phyloP scores from a whole-genome alignment of 92 coral and sea anemone genomes.

The Phenganax subtilis region DNA sequence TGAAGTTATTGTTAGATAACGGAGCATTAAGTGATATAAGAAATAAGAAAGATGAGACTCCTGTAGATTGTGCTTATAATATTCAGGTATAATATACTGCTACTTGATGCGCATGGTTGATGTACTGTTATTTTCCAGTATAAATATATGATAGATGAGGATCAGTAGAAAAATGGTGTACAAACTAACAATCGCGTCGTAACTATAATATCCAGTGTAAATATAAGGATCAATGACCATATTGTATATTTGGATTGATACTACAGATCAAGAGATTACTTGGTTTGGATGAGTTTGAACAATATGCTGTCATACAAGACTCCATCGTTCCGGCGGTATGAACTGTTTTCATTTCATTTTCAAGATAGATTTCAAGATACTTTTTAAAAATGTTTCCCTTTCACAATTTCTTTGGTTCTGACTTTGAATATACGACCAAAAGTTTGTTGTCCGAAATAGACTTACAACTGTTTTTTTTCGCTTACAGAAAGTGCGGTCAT shows the following conservation, averaged over 20 bases:
- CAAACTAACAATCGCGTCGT: no score
- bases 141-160: no score
- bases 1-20: conserved; percentile 64
- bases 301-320: conserved; percentile 16
- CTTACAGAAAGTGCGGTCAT: conserved; percentile 30
- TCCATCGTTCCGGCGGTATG: conserved; percentile 10
- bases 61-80: conserved; percentile 75
- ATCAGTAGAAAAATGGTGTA: no score
- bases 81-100: conserved; percentile 57
- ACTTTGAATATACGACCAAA: no score
- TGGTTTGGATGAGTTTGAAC: background rate
- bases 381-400: background rate
- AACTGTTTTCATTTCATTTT: background rate
- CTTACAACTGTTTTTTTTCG: background rate
- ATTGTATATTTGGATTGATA: background rate
- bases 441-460: no score
- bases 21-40: conserved; percentile 66
- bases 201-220: no score
- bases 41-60: conserved; percentile 78
- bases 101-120: no score
- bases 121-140: no score
- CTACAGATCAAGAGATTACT: conserved; percentile 34
- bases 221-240: no score
- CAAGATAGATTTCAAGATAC: background rate
- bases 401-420: no score